Evolutionary conservation across 2,113 vertebrate species (phyloP), one percentile per base, ranked within the genome.

Genomic region (Ascaphus truei): DNA sequence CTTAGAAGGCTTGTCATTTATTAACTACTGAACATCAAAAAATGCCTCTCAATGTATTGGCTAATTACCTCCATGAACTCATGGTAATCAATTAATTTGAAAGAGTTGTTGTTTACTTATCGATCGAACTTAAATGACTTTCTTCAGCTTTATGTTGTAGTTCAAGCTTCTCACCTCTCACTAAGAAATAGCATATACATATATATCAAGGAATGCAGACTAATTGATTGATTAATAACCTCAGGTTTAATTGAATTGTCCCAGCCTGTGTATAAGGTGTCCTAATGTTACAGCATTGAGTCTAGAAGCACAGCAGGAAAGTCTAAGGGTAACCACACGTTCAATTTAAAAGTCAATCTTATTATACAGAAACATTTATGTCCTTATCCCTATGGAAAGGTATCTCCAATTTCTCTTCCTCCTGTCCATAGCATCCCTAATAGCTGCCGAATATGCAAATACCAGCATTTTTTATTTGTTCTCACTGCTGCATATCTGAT

Each of bases 201-300:
- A 84, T 81, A 78, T 80, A 79, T 72, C 62, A 5, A 79, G 77
- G 82, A 83, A 68, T 47, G 77, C 13, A 3, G 78, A 81, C 84
- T 90, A 88, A 88, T 87, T 85, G 85, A 86, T 88, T 85, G 84
- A 86, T 89, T 88, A 88, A 88, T 88, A 87, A 85, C 79, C 78
- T 83, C 77, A 82, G 78, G 72, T 77, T 81, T 84, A 86, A 88
- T 87, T 88, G 85, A 83, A 87, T 76, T 79, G 81, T 87, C 84
- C 83, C 80, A 82, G 84, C 80, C 84, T 74, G 81, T 75, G 62
- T 80, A 81, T 81, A 74, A 79, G 74, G 80, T 77, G 84, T 83
- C 83, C 86, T 84, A 77, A 85, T 88, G 87, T 74, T 80, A 85
- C 80, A 86, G 86, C 86, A 83, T 77, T 81, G 86, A 84, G 87